Percentiles rank a stretch among this genome's conserved stretches.
Conservation (phyloP, 2,797 vertebrate species). For the Choloepus didactylus region DNA sequence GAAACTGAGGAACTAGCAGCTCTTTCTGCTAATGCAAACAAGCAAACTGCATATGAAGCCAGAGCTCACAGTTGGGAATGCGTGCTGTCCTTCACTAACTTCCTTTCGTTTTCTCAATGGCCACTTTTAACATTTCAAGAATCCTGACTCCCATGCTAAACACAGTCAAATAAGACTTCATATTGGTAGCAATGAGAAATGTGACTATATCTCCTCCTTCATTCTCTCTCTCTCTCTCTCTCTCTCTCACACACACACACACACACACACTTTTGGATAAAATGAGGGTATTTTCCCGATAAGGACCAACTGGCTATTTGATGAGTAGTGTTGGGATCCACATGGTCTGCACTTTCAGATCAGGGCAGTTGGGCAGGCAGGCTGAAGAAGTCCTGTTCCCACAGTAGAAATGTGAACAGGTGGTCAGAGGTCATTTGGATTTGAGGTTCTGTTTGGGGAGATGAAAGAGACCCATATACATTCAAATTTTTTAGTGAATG, state of each 20-base stretch:
- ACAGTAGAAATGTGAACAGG: neutral
- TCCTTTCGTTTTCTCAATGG: neutral
- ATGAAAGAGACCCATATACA: neutral
- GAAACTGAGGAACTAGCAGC: neutral
- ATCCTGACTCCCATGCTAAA: neutral
- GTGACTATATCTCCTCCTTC: neutral
- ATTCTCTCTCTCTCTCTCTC: accelerated
- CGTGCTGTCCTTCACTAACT: neutral
- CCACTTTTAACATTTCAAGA: neutral
- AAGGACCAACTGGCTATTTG: neutral
- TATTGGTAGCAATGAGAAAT: neutral
- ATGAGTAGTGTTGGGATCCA: neutral
- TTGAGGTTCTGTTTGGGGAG: neutral
- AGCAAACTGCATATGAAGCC: neutral
- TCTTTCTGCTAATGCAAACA: neutral
- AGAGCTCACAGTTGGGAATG: neutral
- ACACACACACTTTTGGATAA: neutral
- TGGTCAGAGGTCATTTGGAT: neutral
- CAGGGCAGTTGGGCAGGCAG: neutral
- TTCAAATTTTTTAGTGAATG: neutral
- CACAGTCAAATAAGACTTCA: neutral
- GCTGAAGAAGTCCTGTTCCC: neutral
- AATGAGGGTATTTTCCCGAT: neutral
- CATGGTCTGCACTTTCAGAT: neutral
- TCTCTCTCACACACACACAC: neutral